Base-by-base conservation (phyloP, 2,113 vertebrate genomes). In the Phrynocephalus versicolor region DNA sequence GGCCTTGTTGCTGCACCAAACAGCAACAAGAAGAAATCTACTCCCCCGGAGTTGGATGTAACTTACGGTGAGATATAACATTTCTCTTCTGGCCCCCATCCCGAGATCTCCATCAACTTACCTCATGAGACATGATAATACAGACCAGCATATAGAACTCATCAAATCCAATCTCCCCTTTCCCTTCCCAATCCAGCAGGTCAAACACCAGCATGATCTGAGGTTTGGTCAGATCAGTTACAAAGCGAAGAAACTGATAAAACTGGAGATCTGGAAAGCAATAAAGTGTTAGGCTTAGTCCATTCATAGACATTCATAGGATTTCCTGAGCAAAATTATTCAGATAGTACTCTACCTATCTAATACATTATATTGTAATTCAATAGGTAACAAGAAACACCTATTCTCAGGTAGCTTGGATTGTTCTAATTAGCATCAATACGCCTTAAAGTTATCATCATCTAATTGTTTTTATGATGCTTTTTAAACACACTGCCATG, bases 101-200 rank as follows among this genome's bases (percentile, higher is more conserved):
- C 60, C 79, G 73, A 18, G 10, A 71, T 41, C 25, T 0, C 33
- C 14, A 39, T n/a, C 2, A n/a, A 79, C 70, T n/a, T 72, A 62
- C 94, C 92, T 97, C 21, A 0, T 86, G 92, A 1, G 94, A 78
- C 72, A 95, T 89, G 60, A 97, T 71, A 12, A 95, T 92, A 81
- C 92, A 94, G 0, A 83, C 74, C 72, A 94, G 21, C 78, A 87
- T 51, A 82, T 90, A 95, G 89, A 94, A 93, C 81, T 93, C 90
- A 1, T 93, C 92, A 55, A 93, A 95, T 16, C 82, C 88, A 1
- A 95, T 92, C 88, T 91, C 92, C 1, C 93, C 90, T 10, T 25
- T 23, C 0, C 23, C 13, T 0, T 69, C 87, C 90, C 55, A 84
- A 79, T 94, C 94, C 84, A 95, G 86, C 85, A 95, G 89, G 77